phyloP scores from a whole-genome alignment of 2,797 vertebrate genomes.

The Hapalemur alaotrensis region DNA sequence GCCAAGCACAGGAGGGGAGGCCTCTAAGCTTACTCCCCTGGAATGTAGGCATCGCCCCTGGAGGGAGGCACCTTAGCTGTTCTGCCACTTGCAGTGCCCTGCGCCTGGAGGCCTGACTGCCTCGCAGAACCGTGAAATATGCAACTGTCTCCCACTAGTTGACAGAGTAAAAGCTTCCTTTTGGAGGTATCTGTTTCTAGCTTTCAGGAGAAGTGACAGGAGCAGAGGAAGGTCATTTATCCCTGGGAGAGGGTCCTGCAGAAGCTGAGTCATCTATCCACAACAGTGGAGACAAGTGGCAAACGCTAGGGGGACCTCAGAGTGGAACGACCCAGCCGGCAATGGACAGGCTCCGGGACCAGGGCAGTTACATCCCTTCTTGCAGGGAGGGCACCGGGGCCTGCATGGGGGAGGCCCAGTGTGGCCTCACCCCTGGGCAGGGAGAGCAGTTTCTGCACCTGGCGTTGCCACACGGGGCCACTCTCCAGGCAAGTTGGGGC shows the following conservation, averaged over 20 bases:
- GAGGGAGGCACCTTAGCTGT: rapidly evolving
- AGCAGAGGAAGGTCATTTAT: rapidly evolving
- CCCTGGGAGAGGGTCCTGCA: not conserved
- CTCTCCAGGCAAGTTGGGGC: not conserved
- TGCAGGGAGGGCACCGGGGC: too few relatives aligned
- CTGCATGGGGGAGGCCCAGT: rapidly evolving
- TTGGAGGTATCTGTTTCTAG: not conserved
- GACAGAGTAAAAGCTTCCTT: not conserved
- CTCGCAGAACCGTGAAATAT: not conserved
- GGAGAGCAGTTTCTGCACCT: too few relatives aligned
- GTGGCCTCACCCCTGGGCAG: not conserved
- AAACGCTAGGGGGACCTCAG: not conserved
- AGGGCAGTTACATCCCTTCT: not conserved
- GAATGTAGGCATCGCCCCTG: not conserved
- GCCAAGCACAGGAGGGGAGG: not conserved
- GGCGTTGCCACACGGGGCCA: too few relatives aligned
- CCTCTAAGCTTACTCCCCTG: not conserved
- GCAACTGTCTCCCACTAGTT: rapidly evolving
- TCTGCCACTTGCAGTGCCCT: rapidly evolving
- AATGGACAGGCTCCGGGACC: not conserved
- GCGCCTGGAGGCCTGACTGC: not conserved
- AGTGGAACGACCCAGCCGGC: not conserved
- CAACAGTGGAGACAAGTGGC: rapidly evolving
- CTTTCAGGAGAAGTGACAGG: too few relatives aligned
- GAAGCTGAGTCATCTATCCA: not conserved